Conservation (phyloP, 2,797 vertebrate species). For the Xenops minutus region DNA sequence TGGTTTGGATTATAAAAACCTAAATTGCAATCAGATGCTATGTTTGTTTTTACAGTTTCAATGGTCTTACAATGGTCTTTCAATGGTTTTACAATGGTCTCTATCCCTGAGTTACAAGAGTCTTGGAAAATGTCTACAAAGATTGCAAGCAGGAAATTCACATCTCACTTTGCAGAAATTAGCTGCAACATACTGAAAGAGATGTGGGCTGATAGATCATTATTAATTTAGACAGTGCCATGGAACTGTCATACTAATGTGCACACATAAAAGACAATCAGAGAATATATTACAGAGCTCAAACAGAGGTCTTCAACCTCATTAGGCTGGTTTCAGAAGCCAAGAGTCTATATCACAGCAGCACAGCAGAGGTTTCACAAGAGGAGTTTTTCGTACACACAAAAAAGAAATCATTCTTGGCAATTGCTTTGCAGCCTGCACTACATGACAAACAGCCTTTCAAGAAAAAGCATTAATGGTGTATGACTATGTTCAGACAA, state of each 20-base stretch:
- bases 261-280: constrained; percentile 45
- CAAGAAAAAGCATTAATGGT: neutral
- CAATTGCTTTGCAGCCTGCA: constrained; percentile 12
- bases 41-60: constrained; percentile 42
- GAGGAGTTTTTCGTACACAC: neutral
- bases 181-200: constrained; percentile 50
- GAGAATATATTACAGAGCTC: constrained; percentile 25
- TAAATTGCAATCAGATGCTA: constrained; percentile 49
- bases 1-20: constrained; percentile 6
- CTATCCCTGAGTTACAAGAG: constrained; percentile 22
- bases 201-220: constrained; percentile 45
- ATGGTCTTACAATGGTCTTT: neutral
- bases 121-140: constrained; percentile 15
- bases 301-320: constrained; percentile 59
- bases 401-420: neutral
- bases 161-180: constrained; percentile 61
- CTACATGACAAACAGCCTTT: constrained; percentile 8
- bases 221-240: constrained; percentile 64
- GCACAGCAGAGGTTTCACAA: constrained; percentile 16
- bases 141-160: constrained; percentile 3
- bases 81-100: neutral
- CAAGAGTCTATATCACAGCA: neutral
- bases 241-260: constrained; percentile 41
- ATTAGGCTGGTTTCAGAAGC: constrained; percentile 57
- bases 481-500: neutral